A percentile compares a stretch with the other conserved stretches of the same genome.
These are phyloP conservation scores for Xanthorhoe spadicearia DNA, from an alignment of 2,888 invertebrate species.

Conservation along the genomic window DNA sequence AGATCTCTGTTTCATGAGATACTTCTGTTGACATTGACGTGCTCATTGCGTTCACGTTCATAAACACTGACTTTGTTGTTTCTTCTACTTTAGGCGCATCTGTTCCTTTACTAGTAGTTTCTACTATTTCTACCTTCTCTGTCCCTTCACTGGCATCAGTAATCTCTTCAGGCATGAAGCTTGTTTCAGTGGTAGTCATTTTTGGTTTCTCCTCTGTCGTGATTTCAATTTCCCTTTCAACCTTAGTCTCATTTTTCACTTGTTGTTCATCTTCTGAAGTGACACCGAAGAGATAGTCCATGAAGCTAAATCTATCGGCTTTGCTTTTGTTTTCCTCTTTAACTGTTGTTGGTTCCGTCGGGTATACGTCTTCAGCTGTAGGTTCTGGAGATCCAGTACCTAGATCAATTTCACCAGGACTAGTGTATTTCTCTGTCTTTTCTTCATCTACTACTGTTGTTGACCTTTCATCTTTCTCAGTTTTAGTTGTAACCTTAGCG, in stretches of 20 bases:
- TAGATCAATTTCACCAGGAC: constrained; percentile 75
- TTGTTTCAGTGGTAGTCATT: constrained; percentile 63
- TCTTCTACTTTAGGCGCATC: constrained; percentile 57
- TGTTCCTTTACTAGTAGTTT: constrained; percentile 41
- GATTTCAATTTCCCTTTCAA: constrained; percentile 50
- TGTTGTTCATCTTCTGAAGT: constrained; percentile 56
- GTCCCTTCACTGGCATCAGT: constrained; percentile 53
- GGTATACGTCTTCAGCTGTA: constrained; percentile 64
- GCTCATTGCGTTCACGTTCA: constrained; percentile 85
- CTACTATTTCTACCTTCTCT: constrained; percentile 41
- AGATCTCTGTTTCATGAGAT: constrained; percentile 94
- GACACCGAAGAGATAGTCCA: constrained; percentile 76
- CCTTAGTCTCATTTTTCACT: constrained; percentile 44
- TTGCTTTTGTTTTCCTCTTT: constrained; percentile 47
- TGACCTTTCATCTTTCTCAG: constrained; percentile 42
- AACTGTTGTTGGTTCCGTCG: constrained; percentile 63
- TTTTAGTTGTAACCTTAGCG: constrained; percentile 55
- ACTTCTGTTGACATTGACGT: constrained; percentile 93
- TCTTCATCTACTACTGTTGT: constrained; percentile 51
- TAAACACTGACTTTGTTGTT: constrained; percentile 70
- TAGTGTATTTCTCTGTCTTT: constrained; percentile 53
- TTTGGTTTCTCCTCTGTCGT: constrained; percentile 61
- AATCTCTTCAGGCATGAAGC: constrained; percentile 76
- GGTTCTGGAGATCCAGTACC: constrained; percentile 73
- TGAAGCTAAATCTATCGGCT: constrained; percentile 60